Conservation (phyloP, 2,888 invertebrate species). For the Tachina grossa region DNA sequence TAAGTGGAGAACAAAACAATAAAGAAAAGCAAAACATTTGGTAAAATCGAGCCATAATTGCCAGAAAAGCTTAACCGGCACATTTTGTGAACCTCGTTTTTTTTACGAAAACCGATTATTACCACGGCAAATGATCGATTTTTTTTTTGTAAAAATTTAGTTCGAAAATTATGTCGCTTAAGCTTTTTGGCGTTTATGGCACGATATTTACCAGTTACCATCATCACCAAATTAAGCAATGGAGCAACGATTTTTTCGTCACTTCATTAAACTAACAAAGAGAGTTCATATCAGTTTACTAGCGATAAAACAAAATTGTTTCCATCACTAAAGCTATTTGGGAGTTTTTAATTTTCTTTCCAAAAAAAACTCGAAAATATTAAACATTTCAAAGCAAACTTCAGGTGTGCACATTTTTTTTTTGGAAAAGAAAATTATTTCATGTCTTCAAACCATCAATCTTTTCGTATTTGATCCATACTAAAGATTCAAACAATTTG, state of each 20-base stretch:
- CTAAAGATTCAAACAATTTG: conserved; percentile 26
- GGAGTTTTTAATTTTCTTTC: conserved; percentile 37
- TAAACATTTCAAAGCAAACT: conserved; percentile 2
- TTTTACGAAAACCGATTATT: too few species aligned
- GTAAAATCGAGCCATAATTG: background rate
- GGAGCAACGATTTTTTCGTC: conserved; percentile 40
- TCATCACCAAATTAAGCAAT: conserved; percentile 23
- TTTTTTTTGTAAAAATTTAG: too few species aligned
- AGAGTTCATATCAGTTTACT: conserved; percentile 49
- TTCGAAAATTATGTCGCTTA: too few species aligned
- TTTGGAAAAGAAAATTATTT: conserved; percentile 31
- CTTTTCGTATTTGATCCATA: conserved; percentile 20
- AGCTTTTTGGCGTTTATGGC: too few species aligned
- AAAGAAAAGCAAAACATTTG: background rate
- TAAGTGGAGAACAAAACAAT: too few species aligned
- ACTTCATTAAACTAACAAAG: conserved; percentile 16
- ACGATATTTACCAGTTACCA: conserved; percentile 36
- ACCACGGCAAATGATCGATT: too few species aligned
- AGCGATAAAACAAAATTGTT: background rate
- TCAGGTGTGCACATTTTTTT: conserved; percentile 46
- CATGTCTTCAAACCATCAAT: conserved; percentile 57
- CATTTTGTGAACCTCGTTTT: too few species aligned
- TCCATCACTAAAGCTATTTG: conserved; percentile 22
- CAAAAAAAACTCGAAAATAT: background rate
- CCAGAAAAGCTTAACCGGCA: too few species aligned